Conservation (phyloP, 2,113 vertebrate species). For the chimpanzee (Pan troglodytes) region NHGRI_mPanTro3-v2.1_pri NC_072408.2:74470501-74471000, state of each 20-base stretch:
- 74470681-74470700: background rate
- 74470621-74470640: background rate
- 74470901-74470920: background rate
- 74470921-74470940: background rate
- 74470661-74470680: background rate
- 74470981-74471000: background rate
- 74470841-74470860: background rate
- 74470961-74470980: background rate
- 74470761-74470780: background rate
- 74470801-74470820: background rate
- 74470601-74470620: background rate
- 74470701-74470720: background rate
- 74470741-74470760: background rate
- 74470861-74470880: background rate
- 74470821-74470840: background rate
- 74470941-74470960: background rate
- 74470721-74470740: background rate
- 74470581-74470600: background rate
- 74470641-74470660: background rate
- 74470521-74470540: background rate
- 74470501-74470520: background rate
- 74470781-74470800: background rate
- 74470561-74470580: background rate
- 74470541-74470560: background rate
- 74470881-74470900: background rate